These are phyloP conservation scores for Illadopsis cleaveri DNA, from an alignment of 2,113 vertebrate genomes.

Conservation along the genomic window DNA sequence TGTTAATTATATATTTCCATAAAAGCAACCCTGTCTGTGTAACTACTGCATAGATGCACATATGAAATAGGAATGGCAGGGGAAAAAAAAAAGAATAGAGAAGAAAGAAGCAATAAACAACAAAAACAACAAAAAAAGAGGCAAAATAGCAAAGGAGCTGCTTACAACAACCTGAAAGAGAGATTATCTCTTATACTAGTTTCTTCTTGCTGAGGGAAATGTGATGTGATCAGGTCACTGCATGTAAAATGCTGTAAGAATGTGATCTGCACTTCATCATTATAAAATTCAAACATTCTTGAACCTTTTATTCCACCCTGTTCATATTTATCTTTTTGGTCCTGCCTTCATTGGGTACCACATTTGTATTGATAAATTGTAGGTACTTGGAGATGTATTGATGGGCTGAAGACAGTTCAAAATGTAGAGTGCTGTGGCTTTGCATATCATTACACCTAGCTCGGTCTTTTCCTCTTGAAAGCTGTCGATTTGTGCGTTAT, in stretches of 20 bases:
- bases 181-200: slow-evolving; percentile 46
- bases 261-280: slow-evolving; percentile 75
- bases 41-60: neutral
- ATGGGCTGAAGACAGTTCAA: slow-evolving; percentile 78
- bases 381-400: slow-evolving; percentile 82
- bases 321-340: slow-evolving; percentile 82
- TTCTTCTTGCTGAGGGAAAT: slow-evolving; percentile 59
- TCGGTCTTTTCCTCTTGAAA: slow-evolving; percentile 80
- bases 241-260: slow-evolving; percentile 76
- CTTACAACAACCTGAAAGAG: slow-evolving; percentile 59
- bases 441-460: slow-evolving; percentile 84
- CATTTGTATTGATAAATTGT: slow-evolving; percentile 85
- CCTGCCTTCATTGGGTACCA: slow-evolving; percentile 75
- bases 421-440: slow-evolving; percentile 80
- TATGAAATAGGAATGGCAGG: slow-evolving; percentile 1
- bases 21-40: neutral
- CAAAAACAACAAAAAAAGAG: neutral
- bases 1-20: slow-evolving; percentile 10
- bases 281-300: slow-evolving; percentile 79
- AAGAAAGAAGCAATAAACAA: neutral
- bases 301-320: slow-evolving; percentile 70
- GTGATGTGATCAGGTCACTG: slow-evolving; percentile 75
- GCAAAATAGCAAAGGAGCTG: neutral
- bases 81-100: neutral
- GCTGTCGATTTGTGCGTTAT: slow-evolving; percentile 87